These are phyloP conservation scores for Sepiola atlantica DNA, from an alignment of 2,888 invertebrate species.

Conservation along the genomic window DNA sequence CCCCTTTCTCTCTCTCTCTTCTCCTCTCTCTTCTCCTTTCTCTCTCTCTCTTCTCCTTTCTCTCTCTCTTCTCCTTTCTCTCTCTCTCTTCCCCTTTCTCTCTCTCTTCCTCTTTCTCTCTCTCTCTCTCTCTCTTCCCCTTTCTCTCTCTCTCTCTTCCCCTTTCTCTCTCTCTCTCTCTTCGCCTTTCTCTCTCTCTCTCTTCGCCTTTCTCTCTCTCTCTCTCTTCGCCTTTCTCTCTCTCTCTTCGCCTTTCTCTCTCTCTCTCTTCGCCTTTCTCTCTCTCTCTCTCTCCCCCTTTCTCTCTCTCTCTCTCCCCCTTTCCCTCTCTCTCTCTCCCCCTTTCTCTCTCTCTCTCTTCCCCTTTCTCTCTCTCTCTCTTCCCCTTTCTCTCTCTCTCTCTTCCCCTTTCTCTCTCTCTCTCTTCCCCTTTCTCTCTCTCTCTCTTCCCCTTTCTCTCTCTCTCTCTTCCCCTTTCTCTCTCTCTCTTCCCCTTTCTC, in stretches of 20 bases:
- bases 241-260: accelerated
- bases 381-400: neutral
- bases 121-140: neutral
- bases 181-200: neutral
- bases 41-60: neutral
- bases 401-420: neutral
- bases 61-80: neutral
- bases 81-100: neutral
- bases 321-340: neutral
- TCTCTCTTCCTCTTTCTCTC: neutral
- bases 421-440: neutral
- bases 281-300: neutral
- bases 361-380: neutral
- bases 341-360: neutral
- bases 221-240: neutral
- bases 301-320: neutral
- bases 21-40: neutral
- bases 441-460: neutral
- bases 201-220: neutral
- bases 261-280: neutral
- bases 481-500: neutral
- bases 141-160: neutral
- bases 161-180: neutral
- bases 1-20: neutral
- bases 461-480: neutral